Percentiles rank a stretch among this genome's conserved stretches.
Evolutionary conservation across 2,888 invertebrate species (phyloP).

Genomic region (Osmoderma eremita): DNA sequence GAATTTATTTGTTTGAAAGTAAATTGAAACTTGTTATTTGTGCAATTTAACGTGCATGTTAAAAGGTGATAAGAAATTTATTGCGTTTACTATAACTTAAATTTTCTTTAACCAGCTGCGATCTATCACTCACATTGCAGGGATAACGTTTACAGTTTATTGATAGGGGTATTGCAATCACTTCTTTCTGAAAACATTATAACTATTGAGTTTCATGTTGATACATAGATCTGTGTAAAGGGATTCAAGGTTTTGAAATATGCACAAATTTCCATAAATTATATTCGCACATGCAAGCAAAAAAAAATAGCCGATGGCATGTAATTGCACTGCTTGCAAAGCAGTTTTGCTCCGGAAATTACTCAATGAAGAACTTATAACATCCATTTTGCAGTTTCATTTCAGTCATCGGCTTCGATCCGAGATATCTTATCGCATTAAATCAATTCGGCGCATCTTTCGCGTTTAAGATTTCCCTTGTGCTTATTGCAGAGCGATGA

Average conservation of each 20-base stretch:
- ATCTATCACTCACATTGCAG: no score
- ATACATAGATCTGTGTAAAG: not conserved
- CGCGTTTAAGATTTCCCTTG: slow-evolving; percentile 3
- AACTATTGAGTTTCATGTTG: not conserved
- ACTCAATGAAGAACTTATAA: slow-evolving; percentile 10
- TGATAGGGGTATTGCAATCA: no score
- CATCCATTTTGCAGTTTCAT: not conserved
- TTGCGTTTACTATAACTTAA: no score
- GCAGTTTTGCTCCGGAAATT: slow-evolving; percentile 11
- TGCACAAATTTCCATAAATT: slow-evolving; percentile 9
- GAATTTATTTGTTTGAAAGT: not conserved
- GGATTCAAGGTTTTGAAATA: slow-evolving; percentile 1
- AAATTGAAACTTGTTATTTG: no score
- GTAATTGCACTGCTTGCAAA: slow-evolving; percentile 12
- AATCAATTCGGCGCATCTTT: slow-evolving; percentile 7
- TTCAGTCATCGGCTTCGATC: not conserved
- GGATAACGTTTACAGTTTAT: no score
- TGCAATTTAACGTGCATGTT: no score
- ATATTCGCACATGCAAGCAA: not conserved
- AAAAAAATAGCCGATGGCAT: not conserved
- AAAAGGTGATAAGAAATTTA: no score
- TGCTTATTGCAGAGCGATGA: not conserved
- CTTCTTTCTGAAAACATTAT: not conserved
- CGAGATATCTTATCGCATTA: slow-evolving; percentile 4
- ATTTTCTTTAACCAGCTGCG: no score